Conservation (phyloP, 1,140 invertebrate species). For the Drosophila leontia region DNA sequence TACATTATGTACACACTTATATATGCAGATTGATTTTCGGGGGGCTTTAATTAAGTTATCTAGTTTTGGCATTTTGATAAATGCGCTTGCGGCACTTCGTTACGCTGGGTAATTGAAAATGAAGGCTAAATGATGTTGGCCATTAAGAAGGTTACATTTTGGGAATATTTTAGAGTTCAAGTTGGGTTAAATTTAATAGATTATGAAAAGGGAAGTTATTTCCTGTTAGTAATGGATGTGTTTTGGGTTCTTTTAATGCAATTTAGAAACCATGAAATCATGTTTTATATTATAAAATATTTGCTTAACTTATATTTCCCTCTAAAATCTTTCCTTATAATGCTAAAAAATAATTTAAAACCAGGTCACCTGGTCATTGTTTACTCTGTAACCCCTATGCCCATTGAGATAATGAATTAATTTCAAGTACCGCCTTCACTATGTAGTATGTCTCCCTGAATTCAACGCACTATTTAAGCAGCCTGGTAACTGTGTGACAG, state of each 20-base stretch:
- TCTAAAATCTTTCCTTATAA: background rate
- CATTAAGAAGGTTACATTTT: conserved; percentile 34
- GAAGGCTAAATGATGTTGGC: conserved; percentile 53
- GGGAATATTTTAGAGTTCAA: background rate
- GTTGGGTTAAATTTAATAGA: background rate
- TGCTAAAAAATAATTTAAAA: background rate
- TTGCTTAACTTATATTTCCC: background rate
- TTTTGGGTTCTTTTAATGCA: background rate
- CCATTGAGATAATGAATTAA: conserved; percentile 8
- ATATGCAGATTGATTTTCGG: conserved; percentile 76
- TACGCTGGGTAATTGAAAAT: conserved; percentile 47
- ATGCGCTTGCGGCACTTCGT: conserved; percentile 44
- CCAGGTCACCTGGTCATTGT: background rate
- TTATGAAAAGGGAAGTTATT: background rate
- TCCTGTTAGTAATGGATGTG: background rate
- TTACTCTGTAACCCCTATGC: background rate
- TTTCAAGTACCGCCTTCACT: conserved; percentile 4
- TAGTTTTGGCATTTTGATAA: conserved; percentile 60
- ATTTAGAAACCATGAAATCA: background rate
- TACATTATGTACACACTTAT: conserved; percentile 8
- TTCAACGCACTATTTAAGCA: conserved; percentile 58
- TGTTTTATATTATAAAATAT: background rate
- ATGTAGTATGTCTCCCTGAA: background rate
- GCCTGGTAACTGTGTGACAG: conserved; percentile 38
- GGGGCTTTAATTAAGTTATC: conserved; percentile 70